A percentile compares a stretch with the other conserved stretches of the same genome.
Evolutionary conservation across 2,888 invertebrate species (phyloP).

Genomic region (Drosophila ustulata): DNA sequence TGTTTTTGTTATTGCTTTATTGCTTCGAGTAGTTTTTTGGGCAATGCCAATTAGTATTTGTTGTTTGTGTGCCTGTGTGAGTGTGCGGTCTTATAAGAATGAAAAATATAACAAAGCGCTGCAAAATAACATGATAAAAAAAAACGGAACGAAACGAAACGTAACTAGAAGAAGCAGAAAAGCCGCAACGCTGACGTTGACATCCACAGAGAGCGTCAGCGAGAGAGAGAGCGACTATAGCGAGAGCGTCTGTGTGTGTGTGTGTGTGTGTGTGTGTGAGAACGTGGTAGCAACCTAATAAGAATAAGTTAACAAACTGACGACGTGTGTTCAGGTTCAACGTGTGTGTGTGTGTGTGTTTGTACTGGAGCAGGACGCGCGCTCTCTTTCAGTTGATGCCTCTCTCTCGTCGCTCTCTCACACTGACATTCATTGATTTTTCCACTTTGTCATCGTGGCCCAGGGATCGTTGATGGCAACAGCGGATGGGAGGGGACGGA

Average conservation of each 20-base stretch:
- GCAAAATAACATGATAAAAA: constrained; percentile 63
- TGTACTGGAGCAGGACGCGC: constrained; percentile 50
- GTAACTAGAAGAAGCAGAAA: constrained; percentile 73
- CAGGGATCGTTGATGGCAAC: neutral
- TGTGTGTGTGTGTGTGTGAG: constrained; percentile 54
- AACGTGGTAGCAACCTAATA: constrained; percentile 63
- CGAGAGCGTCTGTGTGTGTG: constrained; percentile 13
- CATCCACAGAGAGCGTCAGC: constrained; percentile 32
- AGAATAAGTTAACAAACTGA: constrained; percentile 77
- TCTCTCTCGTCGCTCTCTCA: constrained; percentile 35
- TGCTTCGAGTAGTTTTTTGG: constrained; percentile 35
- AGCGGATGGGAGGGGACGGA: neutral
- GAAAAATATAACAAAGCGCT: constrained; percentile 67
- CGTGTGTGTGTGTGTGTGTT: constrained; percentile 11
- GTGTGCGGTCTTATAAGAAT: constrained; percentile 60
- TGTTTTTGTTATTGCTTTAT: constrained; percentile 30
- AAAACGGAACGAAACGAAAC: constrained; percentile 33
- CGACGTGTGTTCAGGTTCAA: constrained; percentile 65
- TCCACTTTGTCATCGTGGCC: constrained; percentile 63
- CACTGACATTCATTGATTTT: constrained; percentile 80
- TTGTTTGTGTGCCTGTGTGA: constrained; percentile 24
- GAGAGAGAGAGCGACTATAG: constrained; percentile 12
- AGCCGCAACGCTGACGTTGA: constrained; percentile 79
- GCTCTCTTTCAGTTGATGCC: constrained; percentile 22
- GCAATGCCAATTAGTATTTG: constrained; percentile 64